Base-by-base conservation (phyloP, 2,888 invertebrate species). In the Cryptocephalus primarius region DNA sequence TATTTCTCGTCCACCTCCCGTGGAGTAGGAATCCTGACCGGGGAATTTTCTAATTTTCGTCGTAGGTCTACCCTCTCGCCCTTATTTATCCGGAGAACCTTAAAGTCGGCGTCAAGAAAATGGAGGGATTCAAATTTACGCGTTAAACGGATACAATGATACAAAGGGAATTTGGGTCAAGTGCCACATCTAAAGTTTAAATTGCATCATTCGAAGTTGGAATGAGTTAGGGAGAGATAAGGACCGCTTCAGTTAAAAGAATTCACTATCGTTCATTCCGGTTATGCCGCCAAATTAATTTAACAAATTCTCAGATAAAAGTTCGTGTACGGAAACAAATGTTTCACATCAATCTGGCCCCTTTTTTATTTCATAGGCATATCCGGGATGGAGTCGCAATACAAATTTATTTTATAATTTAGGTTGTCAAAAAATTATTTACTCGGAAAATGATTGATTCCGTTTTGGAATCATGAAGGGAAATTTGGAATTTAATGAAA, bases 111-210 rank as follows among this genome's bases (percentile, higher is more conserved):
- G 44, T 47, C 48, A 49, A 45, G 50, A 53, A 54, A 51, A 56
- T 58, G 50, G 53, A 50, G 48, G 46, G 53, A 54, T 55, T 55
- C 50, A 53, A 57, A 55, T 57, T 54, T 53, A 49, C 50, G 44
- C 51, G 43, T 45, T 45, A 50, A 51, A 51, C 50, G 55, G 49
- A 55, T 54, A 57, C 55, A 57, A 57, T 58, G 55, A 56, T 57
- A 57, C 57, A 56, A 58, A 56, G 54, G 48, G 54, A 55, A 61
- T 61, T 54, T 55, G 53, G 60, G 60, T 60, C 59, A 58, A 60
- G 55, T 58, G 54, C 55, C 55, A 55, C 58, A 59, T 60, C 56
- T 51, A 57, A 63, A 62, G 58, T 63, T 62, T 63, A 60, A 60
- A 62, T 63, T 60, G 60, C 61, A 52, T 58, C 60, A 58, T 59